Percentiles rank a stretch among this genome's conserved stretches.
phyloP scores from a whole-genome alignment of 1,140 invertebrate species.

The Drosophila parabipectinata region DNA sequence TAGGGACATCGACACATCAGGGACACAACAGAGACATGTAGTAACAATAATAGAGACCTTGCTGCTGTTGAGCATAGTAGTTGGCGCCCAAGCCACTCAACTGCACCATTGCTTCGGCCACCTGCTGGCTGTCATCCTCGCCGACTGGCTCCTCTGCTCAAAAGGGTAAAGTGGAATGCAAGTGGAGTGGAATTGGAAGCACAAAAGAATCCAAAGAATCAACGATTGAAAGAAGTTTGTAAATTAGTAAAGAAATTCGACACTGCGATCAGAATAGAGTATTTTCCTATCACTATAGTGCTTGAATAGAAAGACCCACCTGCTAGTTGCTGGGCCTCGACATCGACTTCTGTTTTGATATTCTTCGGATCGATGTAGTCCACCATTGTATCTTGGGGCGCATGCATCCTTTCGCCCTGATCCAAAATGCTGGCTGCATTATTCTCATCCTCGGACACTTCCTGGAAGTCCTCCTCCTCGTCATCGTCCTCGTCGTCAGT shows the following conservation, averaged over 20 bases:
- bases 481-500: constrained; percentile 87
- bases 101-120: constrained; percentile 93
- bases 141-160: constrained; percentile 85
- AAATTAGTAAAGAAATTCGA: constrained; percentile 16
- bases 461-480: constrained; percentile 89
- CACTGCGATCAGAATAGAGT: background rate
- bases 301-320: constrained; percentile 42
- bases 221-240: constrained; percentile 23
- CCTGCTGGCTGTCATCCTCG: constrained; percentile 91
- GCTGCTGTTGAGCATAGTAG: constrained; percentile 87
- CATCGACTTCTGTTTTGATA: constrained; percentile 74
- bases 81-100: constrained; percentile 90
- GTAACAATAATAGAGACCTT: constrained; percentile 72
- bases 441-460: constrained; percentile 87
- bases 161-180: constrained; percentile 13
- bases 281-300: background rate
- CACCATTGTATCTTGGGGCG: constrained; percentile 44
- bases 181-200: constrained; percentile 18
- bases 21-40: constrained; percentile 25
- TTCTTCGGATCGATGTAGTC: constrained; percentile 75
- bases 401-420: constrained; percentile 79
- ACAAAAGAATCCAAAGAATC: constrained; percentile 55
- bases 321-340: constrained; percentile 66
- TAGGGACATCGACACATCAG: constrained; percentile 9
- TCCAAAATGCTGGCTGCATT: constrained; percentile 85